A percentile compares a stretch with the other conserved stretches of the same genome.
These are phyloP conservation scores for Mus pahari DNA, from an alignment of 2,113 vertebrate species.

Conservation along the genomic window DNA sequence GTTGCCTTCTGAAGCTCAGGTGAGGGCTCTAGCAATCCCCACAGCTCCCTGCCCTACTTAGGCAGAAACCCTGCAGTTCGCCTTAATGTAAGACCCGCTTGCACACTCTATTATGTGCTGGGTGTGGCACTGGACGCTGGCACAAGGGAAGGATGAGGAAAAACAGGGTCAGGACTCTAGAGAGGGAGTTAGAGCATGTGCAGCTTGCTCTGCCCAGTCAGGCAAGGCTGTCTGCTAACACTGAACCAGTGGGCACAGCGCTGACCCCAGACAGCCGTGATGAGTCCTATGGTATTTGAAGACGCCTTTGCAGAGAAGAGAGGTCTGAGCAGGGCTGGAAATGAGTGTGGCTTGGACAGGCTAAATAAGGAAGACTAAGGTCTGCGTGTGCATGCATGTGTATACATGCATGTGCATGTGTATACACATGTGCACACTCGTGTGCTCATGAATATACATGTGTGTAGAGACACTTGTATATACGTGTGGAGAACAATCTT, in stretches of 20 bases:
- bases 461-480: background rate
- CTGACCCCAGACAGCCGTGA: background rate
- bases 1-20: background rate
- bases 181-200: background rate
- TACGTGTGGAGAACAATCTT: background rate
- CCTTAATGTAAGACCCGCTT: background rate
- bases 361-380: background rate
- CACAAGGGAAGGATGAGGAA: background rate
- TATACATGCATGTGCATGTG: background rate
- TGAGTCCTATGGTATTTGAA: background rate
- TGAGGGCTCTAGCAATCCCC: background rate
- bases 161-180: background rate
- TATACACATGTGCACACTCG: too few species aligned
- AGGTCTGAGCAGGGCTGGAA: background rate
- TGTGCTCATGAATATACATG: too few species aligned
- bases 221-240: background rate
- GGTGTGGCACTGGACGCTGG: background rate
- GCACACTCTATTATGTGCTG: background rate
- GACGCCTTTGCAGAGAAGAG: background rate
- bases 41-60: background rate
- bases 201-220: background rate
- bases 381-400: background rate
- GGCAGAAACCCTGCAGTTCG: background rate
- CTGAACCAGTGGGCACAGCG: rapidly evolving
- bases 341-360: background rate